phyloP scores from a whole-genome alignment of 1,140 invertebrate species.

The Acromyrmex echinatior region DNA sequence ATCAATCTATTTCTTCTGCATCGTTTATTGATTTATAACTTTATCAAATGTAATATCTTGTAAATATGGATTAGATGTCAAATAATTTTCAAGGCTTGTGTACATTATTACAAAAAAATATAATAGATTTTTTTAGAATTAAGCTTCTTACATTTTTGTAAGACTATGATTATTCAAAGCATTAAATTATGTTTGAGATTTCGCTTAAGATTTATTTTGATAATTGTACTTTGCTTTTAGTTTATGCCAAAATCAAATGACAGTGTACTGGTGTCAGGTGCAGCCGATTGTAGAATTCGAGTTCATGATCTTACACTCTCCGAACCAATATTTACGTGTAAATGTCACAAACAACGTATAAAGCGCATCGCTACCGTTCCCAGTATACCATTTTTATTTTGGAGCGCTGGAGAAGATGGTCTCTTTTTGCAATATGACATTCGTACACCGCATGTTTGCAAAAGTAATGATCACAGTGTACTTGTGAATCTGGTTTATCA shows the following conservation, averaged over 20 bases:
- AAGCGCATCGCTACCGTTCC: slow-evolving; percentile 96
- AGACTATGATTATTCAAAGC: no score
- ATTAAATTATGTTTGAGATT: neutral
- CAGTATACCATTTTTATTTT: slow-evolving; percentile 94
- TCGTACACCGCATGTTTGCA: slow-evolving; percentile 91
- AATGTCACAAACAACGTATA: slow-evolving; percentile 94
- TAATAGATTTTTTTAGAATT: no score
- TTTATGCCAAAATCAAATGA: slow-evolving; percentile 92
- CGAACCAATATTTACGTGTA: slow-evolving; percentile 91
- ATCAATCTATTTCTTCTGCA: neutral
- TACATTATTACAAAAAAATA: no score
- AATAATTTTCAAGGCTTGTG: neutral
- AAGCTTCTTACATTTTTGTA: no score
- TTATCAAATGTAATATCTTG: neutral
- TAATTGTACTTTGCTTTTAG: slow-evolving; percentile 79
- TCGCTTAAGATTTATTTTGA: slow-evolving; percentile 39
- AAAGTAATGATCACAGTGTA: slow-evolving; percentile 86
- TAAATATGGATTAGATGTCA: neutral
- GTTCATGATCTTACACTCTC: slow-evolving; percentile 91
- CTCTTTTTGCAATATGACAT: slow-evolving; percentile 96
- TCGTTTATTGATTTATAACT: neutral
- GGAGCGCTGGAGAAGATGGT: slow-evolving; percentile 98
- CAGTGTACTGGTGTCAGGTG: slow-evolving; percentile 93
- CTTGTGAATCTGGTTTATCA: slow-evolving; percentile 93
- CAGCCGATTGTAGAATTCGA: slow-evolving; percentile 94